Percentiles rank a stretch among this genome's conserved stretches.
phyloP scores from a whole-genome alignment of 1,140 invertebrate genomes.

The Aphis gossypii region DNA sequence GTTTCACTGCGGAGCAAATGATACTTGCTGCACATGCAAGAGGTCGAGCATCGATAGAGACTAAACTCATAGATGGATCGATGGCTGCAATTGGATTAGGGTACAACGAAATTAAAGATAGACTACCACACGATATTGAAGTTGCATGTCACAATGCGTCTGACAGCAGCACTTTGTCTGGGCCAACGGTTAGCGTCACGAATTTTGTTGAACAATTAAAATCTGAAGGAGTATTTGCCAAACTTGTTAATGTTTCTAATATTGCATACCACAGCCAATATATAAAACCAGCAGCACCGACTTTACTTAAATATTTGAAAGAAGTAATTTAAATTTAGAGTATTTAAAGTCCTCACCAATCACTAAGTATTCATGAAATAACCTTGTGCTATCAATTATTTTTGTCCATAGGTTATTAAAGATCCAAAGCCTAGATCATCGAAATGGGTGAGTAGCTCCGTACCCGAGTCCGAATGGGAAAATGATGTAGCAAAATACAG shows the following conservation, averaged over 20 bases:
- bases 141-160: constrained; percentile 77
- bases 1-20: constrained; percentile 72
- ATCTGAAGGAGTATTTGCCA: constrained; percentile 79
- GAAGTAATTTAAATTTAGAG: constrained; percentile 67
- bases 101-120: constrained; percentile 68
- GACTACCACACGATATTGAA: constrained; percentile 72
- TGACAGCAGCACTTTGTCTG: constrained; percentile 77
- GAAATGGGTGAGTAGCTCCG: constrained; percentile 72
- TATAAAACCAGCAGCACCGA: constrained; percentile 76
- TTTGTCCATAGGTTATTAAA: constrained; percentile 66
- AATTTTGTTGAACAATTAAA: constrained; percentile 66
- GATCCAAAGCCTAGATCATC: constrained; percentile 66
- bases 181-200: constrained; percentile 68
- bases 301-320: constrained; percentile 75
- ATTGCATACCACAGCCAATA: constrained; percentile 82
- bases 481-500: constrained; percentile 66
- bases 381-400: neutral
- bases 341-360: neutral
- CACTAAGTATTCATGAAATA: neutral
- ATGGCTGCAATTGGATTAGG: constrained; percentile 73
- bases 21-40: constrained; percentile 72
- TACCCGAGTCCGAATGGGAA: constrained; percentile 66
- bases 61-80: constrained; percentile 67
- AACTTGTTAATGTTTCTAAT: constrained; percentile 74
- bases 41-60: constrained; percentile 70